Evolutionary conservation across 2,797 vertebrate genomes (phyloP).

Genomic region (Smutsia temminckii): DNA sequence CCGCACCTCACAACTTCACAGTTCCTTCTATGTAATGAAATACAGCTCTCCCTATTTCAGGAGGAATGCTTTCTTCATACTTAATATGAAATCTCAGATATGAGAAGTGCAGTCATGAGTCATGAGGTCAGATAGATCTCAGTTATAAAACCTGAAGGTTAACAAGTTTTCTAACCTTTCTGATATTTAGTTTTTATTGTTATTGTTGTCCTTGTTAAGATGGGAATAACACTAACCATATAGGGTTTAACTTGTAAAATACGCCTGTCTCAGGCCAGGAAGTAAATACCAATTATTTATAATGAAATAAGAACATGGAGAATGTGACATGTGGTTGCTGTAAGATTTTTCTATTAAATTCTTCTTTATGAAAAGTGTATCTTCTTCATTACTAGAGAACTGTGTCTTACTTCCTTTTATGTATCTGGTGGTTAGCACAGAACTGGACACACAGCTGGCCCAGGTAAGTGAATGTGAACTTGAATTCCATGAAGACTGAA

Average conservation of each 20-base stretch:
- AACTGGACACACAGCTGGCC: background rate
- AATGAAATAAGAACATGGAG: background rate
- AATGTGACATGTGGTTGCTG: background rate
- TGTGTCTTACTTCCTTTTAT: background rate
- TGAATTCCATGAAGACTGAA: background rate
- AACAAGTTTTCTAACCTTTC: background rate
- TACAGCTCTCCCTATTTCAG: background rate
- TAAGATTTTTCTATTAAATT: background rate
- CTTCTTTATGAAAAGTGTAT: background rate
- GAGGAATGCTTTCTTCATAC: background rate
- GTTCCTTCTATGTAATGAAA: background rate
- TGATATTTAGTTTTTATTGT: background rate
- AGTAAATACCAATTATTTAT: background rate
- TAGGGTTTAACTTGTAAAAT: background rate
- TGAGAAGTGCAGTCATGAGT: background rate
- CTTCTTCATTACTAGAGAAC: background rate
- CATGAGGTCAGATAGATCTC: background rate
- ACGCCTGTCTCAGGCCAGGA: background rate
- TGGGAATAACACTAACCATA: background rate
- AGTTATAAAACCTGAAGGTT: background rate
- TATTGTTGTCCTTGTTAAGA: background rate
- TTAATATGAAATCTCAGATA: background rate
- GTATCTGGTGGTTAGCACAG: background rate
- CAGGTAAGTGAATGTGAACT: background rate
- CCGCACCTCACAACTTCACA: background rate